phyloP scores from a whole-genome alignment of 2,888 invertebrate species.

The Sarcophaga caerulescens region DNA sequence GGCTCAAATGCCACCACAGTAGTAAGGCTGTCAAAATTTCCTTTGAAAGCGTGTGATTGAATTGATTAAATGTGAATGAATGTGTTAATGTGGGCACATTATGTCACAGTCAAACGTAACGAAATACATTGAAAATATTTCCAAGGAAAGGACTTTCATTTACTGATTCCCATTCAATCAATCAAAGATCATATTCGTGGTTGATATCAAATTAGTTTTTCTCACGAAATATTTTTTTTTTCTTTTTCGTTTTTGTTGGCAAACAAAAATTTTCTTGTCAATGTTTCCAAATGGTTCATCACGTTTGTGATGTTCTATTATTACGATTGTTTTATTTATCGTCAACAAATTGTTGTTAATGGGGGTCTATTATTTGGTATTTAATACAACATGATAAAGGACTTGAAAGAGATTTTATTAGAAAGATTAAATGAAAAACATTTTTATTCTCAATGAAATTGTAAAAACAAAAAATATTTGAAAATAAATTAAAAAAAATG shows the following conservation, averaged over 20 bases:
- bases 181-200: constrained; percentile 34
- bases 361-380: constrained; percentile 44
- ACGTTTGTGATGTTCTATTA: constrained; percentile 21
- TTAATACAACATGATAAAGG: background rate
- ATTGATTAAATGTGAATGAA: constrained; percentile 30
- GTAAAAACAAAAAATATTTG: too few species aligned
- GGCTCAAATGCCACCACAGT: constrained; percentile 40
- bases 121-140: background rate
- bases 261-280: background rate
- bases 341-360: constrained; percentile 50
- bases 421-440: constrained; percentile 8
- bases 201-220: constrained; percentile 33
- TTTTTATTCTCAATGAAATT: too few species aligned
- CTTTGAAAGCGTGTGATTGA: background rate
- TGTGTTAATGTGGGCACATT: constrained; percentile 70
- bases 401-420: background rate
- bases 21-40: background rate
- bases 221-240: constrained; percentile 24
- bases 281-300: constrained; percentile 11
- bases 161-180: constrained; percentile 5
- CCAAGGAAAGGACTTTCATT: constrained; percentile 44
- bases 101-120: constrained; percentile 36
- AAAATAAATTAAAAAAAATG: too few species aligned
- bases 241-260: background rate
- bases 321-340: background rate